A percentile compares a stretch with the other conserved stretches of the same genome.
phyloP scores from a whole-genome alignment of 2,797 vertebrate genomes.

The Babyrousa celebensis region DNA sequence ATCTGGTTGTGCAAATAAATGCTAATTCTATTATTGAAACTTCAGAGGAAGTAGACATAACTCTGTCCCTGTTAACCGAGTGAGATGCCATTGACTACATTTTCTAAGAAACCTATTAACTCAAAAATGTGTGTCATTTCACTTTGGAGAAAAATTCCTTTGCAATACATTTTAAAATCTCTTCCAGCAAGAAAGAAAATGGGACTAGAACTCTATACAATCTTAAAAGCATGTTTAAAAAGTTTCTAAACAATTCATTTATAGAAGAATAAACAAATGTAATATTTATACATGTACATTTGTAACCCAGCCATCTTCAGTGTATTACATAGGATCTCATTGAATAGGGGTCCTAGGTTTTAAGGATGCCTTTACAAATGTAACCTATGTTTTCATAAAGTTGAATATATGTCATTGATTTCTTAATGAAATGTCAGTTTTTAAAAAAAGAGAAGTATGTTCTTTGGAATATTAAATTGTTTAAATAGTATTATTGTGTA shows the following conservation, averaged over 20 bases:
- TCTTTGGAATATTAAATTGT: neutral
- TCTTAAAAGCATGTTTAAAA: neutral
- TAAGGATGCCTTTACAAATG: neutral
- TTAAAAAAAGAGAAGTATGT: neutral
- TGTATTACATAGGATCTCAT: neutral
- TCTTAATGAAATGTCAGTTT: neutral
- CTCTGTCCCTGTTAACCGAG: neutral
- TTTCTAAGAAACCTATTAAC: neutral
- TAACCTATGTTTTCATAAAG: neutral
- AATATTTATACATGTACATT: neutral
- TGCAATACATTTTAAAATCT: neutral
- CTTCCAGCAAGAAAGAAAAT: neutral
- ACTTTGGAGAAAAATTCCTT: neutral
- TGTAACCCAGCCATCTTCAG: neutral
- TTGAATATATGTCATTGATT: constrained; percentile 21
- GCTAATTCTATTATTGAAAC: neutral
- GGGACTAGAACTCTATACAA: neutral
- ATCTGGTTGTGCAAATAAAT: neutral
- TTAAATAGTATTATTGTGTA: neutral
- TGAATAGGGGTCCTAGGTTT: neutral
- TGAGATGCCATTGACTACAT: neutral
- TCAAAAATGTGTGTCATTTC: neutral
- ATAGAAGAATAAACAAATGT: neutral
- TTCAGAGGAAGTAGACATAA: neutral
- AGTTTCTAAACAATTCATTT: neutral